These are phyloP conservation scores for Morone saxatilis DNA, from an alignment of 2,113 vertebrate species.

Conservation along the genomic window DNA sequence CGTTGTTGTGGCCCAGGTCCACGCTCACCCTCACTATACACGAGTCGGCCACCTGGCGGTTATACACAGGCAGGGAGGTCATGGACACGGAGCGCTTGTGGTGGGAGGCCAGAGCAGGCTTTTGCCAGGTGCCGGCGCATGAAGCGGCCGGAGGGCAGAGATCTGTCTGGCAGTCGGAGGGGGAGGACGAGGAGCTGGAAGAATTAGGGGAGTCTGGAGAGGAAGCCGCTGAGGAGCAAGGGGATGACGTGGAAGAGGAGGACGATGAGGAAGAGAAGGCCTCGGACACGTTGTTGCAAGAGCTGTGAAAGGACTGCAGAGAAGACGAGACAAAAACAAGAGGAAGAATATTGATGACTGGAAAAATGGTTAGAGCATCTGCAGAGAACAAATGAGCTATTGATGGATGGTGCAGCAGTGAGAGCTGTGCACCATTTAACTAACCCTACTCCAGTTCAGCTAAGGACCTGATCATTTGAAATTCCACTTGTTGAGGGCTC, in stretches of 20 bases:
- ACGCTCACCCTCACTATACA: constrained; percentile 88
- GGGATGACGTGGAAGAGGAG: constrained; percentile 24
- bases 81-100: constrained; percentile 84
- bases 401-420: constrained; percentile 13
- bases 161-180: constrained; percentile 53
- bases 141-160: constrained; percentile 16
- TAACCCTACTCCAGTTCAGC: neutral
- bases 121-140: neutral
- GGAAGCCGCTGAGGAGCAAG: constrained; percentile 51
- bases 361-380: neutral
- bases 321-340: constrained; percentile 12
- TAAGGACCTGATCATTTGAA: constrained; percentile 20
- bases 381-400: neutral
- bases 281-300: constrained; percentile 83
- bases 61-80: constrained; percentile 77
- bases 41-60: constrained; percentile 84
- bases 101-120: neutral
- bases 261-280: constrained; percentile 80
- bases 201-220: constrained; percentile 66
- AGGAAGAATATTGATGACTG: neutral
- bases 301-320: constrained; percentile 71
- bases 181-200: constrained; percentile 23
- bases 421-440: constrained; percentile 6
- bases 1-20: constrained; percentile 80
- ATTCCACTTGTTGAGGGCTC: constrained; percentile 22